Evolutionary conservation across 1,140 invertebrate genomes (phyloP), one percentile per base, ranked within the genome.

Genomic region (Lethrus apterus): DNA sequence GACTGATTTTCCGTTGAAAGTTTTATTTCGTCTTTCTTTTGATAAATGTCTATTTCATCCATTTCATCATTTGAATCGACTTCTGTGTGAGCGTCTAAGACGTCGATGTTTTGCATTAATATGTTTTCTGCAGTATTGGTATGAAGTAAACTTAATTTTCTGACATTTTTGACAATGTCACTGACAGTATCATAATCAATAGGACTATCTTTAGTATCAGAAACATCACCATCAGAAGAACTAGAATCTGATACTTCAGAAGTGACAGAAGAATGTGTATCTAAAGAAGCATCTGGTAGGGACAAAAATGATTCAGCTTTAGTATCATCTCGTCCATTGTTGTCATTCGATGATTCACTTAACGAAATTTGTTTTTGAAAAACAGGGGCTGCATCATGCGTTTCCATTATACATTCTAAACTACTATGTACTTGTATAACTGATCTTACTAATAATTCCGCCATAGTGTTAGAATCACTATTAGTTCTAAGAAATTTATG

Each of bases 371-470:
- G 38, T 11, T 41, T 41, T 26, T 26, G 2, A 3, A 41, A 41
- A 3, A 15, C 13, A 26, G 14, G 50, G 17, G 13, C 41, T 7
- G 13, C 3, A 45, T 49, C 48, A 34, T 49, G 57, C 24, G 46
- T 40, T 50, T 62, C 58, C 21, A 55, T 38, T 42, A 62, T 60
- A 42, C 56, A 57, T 29, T 50, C 35, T 32, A 51, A 34, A 48
- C 71, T 78, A n/a, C 71, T 74, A 33, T 79, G 77, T 4, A 69
- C 72, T 32, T 72, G 70, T 46, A 78, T 72, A 1, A 83, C 71
- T 4, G 79, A 80, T 48, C 76, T 67, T 1, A 80, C 80, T 14
- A 83, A 61, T 42, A 80, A 69, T 7, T 79, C 75, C 2, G 77
- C 78, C 71, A 82, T 80, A 2, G 70, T 66, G 44, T 73, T 74